These are phyloP conservation scores for Cyphomyrmex costatus DNA, from an alignment of 1,140 invertebrate genomes.

Conservation along the genomic window DNA sequence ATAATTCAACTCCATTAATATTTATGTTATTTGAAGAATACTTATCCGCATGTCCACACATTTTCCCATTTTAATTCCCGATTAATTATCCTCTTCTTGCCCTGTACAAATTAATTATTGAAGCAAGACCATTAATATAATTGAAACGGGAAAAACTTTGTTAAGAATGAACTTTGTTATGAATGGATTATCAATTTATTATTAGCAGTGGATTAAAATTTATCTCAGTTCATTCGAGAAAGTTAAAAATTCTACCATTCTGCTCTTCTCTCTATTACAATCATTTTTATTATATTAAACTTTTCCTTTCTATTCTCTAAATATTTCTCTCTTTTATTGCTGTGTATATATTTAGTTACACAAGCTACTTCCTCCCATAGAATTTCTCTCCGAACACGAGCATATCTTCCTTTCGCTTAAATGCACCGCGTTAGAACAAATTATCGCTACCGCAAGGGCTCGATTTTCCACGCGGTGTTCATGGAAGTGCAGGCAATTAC, in stretches of 20 bases:
- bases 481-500: conserved; percentile 39
- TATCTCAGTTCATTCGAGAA: background rate
- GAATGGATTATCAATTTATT: conserved; percentile 21
- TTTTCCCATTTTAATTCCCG: background rate
- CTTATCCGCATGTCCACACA: background rate
- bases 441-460: background rate
- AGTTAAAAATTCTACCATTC: conserved; percentile 2
- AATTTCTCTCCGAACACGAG: background rate
- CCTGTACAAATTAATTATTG: background rate
- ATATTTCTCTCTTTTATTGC: background rate
- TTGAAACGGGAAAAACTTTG: background rate
- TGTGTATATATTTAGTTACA: background rate
- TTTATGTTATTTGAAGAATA: conserved; percentile 1
- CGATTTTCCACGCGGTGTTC: conserved; percentile 45
- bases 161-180: background rate
- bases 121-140: background rate
- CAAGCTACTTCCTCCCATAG: background rate
- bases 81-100: background rate
- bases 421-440: background rate
- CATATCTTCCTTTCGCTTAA: background rate
- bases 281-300: background rate
- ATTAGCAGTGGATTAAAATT: background rate
- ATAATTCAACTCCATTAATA: conserved; percentile 17
- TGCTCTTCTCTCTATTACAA: background rate
- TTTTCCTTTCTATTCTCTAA: background rate